A percentile compares a stretch with the other conserved stretches of the same genome.
Conservation (phyloP, 2,888 invertebrate genomes). For the Sphaerophoria rueppellii region DNA sequence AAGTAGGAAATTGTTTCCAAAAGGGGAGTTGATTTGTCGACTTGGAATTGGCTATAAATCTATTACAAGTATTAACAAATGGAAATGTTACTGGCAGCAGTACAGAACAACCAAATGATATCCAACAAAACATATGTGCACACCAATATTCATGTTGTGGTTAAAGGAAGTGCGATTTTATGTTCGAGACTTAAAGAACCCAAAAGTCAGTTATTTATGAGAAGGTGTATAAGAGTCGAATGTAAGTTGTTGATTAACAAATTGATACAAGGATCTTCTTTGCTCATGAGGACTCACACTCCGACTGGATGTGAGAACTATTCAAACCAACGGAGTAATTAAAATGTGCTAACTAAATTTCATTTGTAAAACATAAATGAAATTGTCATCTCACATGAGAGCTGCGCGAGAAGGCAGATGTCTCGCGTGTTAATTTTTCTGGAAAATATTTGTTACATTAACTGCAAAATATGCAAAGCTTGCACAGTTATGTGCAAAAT, state of each 20-base stretch:
- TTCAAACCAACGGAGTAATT: no score
- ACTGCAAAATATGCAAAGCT: no score
- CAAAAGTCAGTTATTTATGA: constrained; percentile 67
- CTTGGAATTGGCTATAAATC: constrained; percentile 69
- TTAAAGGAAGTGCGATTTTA: constrained; percentile 50
- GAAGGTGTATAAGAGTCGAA: constrained; percentile 63
- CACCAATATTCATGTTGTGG: background rate
- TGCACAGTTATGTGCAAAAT: no score
- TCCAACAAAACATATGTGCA: background rate
- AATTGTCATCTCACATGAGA: no score
- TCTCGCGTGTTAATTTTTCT: no score
- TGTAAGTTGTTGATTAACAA: constrained; percentile 67
- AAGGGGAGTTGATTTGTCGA: constrained; percentile 73
- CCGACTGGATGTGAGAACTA: no score
- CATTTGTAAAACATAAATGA: no score
- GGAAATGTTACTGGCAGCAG: constrained; percentile 64
- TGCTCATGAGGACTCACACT: background rate
- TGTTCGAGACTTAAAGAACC: constrained; percentile 49
- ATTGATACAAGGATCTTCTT: constrained; percentile 42
- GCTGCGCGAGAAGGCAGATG: no score
- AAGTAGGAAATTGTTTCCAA: constrained; percentile 70
- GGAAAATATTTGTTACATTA: no score
- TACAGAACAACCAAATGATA: constrained; percentile 8
- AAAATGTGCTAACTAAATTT: no score
- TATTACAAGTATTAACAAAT: constrained; percentile 58